These are phyloP conservation scores for Andrena fulva DNA, from an alignment of 2,888 invertebrate genomes.

Conservation along the genomic window DNA sequence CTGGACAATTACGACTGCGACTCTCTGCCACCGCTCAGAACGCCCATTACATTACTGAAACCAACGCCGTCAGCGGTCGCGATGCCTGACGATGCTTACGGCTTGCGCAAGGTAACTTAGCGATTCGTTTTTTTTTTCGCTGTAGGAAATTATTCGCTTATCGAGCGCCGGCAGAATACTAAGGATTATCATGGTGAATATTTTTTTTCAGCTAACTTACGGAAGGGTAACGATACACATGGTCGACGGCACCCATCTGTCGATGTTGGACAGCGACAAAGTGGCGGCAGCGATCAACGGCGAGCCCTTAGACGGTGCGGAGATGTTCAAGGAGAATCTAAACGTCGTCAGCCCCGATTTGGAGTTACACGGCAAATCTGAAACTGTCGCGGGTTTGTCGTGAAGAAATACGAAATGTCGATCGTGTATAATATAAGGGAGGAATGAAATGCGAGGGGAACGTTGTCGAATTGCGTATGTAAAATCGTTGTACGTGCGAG, in stretches of 20 bases:
- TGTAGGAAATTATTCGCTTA: too few species aligned
- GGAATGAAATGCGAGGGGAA: too few species aligned
- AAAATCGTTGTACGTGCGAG: too few species aligned
- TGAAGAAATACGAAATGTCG: not conserved
- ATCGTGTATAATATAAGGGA: too few species aligned
- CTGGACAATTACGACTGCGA: conserved; percentile 81
- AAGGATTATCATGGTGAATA: not conserved
- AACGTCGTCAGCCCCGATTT: accelerated
- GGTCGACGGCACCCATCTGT: conserved; percentile 91
- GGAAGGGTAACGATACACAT: conserved; percentile 87
- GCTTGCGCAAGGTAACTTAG: conserved; percentile 84
- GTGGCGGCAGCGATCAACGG: conserved; percentile 85
- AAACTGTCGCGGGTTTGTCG: not conserved
- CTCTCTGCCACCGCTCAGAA: conserved; percentile 85
- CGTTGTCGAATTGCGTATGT: too few species aligned
- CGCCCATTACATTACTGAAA: conserved; percentile 88
- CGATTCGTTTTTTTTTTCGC: too few species aligned
- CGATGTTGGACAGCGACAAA: conserved; percentile 89
- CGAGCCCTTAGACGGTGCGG: conserved; percentile 75
- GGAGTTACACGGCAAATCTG: not conserved
- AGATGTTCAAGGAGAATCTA: conserved; percentile 10
- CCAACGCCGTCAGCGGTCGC: conserved; percentile 87
- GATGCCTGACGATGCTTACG: conserved; percentile 88
- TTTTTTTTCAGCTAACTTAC: conserved; percentile 85
- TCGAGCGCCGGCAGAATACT: too few species aligned